Base-by-base conservation (phyloP, 1,140 invertebrate species). In the Riptortus pedestris region DNA sequence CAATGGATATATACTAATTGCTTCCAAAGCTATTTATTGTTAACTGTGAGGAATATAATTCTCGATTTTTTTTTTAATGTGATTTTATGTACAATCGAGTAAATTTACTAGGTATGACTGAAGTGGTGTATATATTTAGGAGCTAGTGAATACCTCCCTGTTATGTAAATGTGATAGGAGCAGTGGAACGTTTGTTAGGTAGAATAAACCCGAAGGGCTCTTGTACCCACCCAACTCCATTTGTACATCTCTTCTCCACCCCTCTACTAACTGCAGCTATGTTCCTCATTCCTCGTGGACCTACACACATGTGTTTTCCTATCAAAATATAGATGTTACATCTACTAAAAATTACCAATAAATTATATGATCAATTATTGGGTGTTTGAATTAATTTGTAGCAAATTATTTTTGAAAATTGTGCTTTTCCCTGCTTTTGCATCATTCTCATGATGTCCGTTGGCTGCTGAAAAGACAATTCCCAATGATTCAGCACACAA, bases 31-130 rank as follows among this genome's bases (percentile, higher is more conserved):
- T 61, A 60, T 65, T 58, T 43, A 38, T 59, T 60, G 59, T 51
- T 61, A 20, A 48, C 27, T 57, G 47, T 65, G 64, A 65, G 64
- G 64, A 65, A 65, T 65, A 52, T 31, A 65, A 65, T 65, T 65
- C 64, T 65, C 64, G 52, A 45, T 55, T 59, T 65, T 60, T 52
- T 55, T 55, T 55, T 45, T 59, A 43, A 48, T 59, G 63, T 64
- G 63, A 64, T 64, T 38, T 38, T 27, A 52, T 52, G 22, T 63
- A 51, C 18, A 63, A 45, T 45, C 31, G 22, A 18, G 20, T 45
- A n/a, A 22, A 18, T 9, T 43, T 62, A 45, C 18, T 18, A 47
- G n/a, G 12, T 22, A 62, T 45, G 18, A 45, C 12, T 47, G 45
- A 24, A 45, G 28, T 63, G 20, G 20, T 52, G 26, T 63, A 29